These are phyloP conservation scores for Poecilia latipinna DNA, from an alignment of 2,113 vertebrate species.

Conservation along the genomic window DNA sequence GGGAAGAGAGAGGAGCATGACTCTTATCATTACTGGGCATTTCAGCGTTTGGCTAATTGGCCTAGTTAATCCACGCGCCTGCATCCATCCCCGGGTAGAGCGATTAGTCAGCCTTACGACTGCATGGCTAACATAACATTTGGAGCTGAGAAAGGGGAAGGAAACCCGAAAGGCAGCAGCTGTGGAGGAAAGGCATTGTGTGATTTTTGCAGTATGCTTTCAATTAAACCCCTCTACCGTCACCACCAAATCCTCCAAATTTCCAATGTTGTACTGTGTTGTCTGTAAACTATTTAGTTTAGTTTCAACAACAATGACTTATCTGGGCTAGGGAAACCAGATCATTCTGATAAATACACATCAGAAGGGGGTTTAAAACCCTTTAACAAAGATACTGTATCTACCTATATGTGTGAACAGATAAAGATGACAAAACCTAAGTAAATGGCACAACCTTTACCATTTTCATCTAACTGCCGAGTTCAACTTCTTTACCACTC, in stretches of 20 bases:
- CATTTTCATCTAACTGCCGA: not conserved
- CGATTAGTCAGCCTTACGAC: conserved; percentile 66
- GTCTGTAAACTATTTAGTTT: conserved; percentile 6
- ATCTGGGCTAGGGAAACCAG: conserved; percentile 4
- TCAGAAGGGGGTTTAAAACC: not conserved
- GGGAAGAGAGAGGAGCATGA: conserved; percentile 33
- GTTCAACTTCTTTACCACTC: not conserved
- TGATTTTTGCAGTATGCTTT: conserved; percentile 57
- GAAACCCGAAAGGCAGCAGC: conserved; percentile 45
- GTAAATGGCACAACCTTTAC: not conserved
- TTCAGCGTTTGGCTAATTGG: conserved; percentile 70
- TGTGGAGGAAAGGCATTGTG: conserved; percentile 57
- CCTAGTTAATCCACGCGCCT: conserved; percentile 63
- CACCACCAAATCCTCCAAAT: conserved; percentile 22
- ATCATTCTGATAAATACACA: not conserved
- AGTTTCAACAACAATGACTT: conserved; percentile 7
- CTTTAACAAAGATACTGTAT: not conserved
- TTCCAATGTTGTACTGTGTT: conserved; percentile 31
- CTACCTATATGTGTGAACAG: not conserved
- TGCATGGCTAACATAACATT: conserved; percentile 47
- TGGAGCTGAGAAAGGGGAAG: conserved; percentile 43
- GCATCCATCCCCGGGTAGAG: conserved; percentile 48
- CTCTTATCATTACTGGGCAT: conserved; percentile 57
- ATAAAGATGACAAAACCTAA: not conserved
- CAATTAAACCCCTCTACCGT: conserved; percentile 65